These are phyloP conservation scores for Thripadectes ignobilis DNA, from an alignment of 2,797 vertebrate species.

Conservation along the genomic window DNA sequence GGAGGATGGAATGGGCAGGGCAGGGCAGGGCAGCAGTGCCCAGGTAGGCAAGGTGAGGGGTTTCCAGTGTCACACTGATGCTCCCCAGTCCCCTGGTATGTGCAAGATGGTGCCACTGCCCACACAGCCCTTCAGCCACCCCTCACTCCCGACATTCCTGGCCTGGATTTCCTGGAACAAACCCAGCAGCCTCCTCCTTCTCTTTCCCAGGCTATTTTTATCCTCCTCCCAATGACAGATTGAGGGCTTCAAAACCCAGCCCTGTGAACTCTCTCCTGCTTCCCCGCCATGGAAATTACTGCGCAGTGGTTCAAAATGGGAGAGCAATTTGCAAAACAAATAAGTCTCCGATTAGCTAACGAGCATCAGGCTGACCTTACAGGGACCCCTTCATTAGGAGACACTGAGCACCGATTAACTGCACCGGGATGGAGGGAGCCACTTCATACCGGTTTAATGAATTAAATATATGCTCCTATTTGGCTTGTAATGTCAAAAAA, in stretches of 20 bases:
- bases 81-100: not conserved
- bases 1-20: not conserved
- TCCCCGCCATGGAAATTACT: conserved; percentile 51
- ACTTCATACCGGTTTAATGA: conserved; percentile 49
- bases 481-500: conserved; percentile 31
- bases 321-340: conserved; percentile 74
- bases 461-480: conserved; percentile 56
- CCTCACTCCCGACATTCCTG: fast-evolving
- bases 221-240: conserved; percentile 34
- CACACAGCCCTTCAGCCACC: not conserved
- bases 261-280: conserved; percentile 31
- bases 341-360: conserved; percentile 64
- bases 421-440: conserved; percentile 25
- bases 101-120: not conserved
- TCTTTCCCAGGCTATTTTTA: conserved; percentile 20
- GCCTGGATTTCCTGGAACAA: not conserved
- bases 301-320: conserved; percentile 20
- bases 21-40: not conserved
- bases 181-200: not conserved
- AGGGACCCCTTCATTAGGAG: conserved; percentile 67
- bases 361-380: conserved; percentile 62
- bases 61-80: not conserved
- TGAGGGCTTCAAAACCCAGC: conserved; percentile 45
- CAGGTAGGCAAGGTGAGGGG: not conserved
- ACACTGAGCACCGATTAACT: conserved; percentile 59